Base-by-base conservation (phyloP, 1,140 invertebrate species). In the Drosophila ficusphila region DNA sequence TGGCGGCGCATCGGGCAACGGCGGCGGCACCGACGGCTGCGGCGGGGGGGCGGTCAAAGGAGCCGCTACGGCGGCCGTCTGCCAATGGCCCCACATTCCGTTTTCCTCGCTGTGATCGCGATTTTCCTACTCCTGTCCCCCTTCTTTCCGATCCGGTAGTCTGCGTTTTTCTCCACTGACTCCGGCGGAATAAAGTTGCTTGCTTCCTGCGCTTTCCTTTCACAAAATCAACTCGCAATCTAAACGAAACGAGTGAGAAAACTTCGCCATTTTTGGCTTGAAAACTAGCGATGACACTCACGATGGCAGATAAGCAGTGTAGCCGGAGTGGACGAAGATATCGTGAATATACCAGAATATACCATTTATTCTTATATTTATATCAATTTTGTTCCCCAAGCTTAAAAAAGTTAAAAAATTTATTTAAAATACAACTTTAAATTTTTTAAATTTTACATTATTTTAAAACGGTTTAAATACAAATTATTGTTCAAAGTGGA, bases 1-100 rank as follows among this genome's bases (percentile, higher is more conserved):
- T 0, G 82, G 82, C 5, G 82, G 82, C 9, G 77, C 77, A n/a
- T 77, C 77, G 11, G 82, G 81, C 42, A 85, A 56, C n/a, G 82
- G 75, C 1, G 89, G 89, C 33, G 88, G 86, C 39, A 71, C 25
- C 11, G 88, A 49, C 1, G 88, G 82, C 41, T 89, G 83, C 7
- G 83, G 83, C 5, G 81, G 79, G 18, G 57, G 52, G 9, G 71
- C 70, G 7, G 61, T 21, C 14, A 78, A 68, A 11, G 78, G 47
- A 14, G 61, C 68, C 5, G 38, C 61, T 12, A 69, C 41, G 21
- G 44, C 48, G 12, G 71, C 46, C 19, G 49, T 48, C n/a, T 79
- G 54, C 89, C 89, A 90, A 53, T 77, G 89, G 52, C 64, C 79
- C 89, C 83, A 90, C 89, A 90, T 90, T 46, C 39, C 36, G 6